A percentile compares a stretch with the other conserved stretches of the same genome.
phyloP scores from a whole-genome alignment of 1,140 invertebrate species.

The Heliothis subflexa region DNA sequence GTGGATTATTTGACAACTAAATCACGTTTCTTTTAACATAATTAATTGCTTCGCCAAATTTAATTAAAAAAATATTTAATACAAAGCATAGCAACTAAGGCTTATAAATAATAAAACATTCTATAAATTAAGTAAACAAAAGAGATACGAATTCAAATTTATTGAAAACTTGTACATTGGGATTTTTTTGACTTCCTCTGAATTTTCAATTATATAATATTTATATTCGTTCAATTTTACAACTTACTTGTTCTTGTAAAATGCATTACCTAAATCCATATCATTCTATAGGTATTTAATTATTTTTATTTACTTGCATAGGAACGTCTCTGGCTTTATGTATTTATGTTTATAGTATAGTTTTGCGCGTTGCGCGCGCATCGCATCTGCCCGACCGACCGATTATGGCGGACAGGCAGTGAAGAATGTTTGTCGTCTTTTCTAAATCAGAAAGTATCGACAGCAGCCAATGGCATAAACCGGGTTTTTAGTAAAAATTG shows the following conservation, averaged over 20 bases:
- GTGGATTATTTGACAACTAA: slow-evolving; percentile 36
- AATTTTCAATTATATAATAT: no score
- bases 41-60: not conserved
- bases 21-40: slow-evolving; percentile 33
- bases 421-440: slow-evolving; percentile 85
- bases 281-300: not conserved
- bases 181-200: no score
- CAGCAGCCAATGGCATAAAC: slow-evolving; percentile 86
- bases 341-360: slow-evolving; percentile 84
- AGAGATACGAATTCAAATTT: no score
- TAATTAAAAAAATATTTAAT: not conserved
- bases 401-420: slow-evolving; percentile 86
- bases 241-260: not conserved
- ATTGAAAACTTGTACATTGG: no score
- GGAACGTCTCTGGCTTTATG: slow-evolving; percentile 71
- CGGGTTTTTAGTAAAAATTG: slow-evolving; percentile 85
- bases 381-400: slow-evolving; percentile 82
- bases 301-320: slow-evolving; percentile 4
- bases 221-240: no score
- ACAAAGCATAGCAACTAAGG: not conserved
- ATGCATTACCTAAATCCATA: not conserved
- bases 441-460: slow-evolving; percentile 86
- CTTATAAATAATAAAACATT: not conserved
- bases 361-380: slow-evolving; percentile 85
- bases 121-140: no score